Evolutionary conservation across 2,797 vertebrate species (phyloP).

Genomic region (Dermochelys coriacea): DNA sequence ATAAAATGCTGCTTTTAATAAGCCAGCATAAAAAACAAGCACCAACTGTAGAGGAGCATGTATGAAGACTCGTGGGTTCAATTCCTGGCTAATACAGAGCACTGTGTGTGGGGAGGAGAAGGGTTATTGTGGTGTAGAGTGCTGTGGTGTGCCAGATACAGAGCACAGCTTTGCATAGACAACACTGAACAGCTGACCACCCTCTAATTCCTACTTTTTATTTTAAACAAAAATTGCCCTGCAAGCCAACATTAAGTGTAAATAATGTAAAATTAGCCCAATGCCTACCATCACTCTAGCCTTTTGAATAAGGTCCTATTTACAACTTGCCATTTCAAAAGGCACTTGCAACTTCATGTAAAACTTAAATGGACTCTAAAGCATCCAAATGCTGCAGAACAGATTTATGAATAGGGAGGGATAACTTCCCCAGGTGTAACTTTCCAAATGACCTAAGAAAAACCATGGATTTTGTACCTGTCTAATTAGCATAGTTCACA

Average conservation of each 20-base stretch:
- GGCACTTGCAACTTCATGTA: slow-evolving; percentile 42
- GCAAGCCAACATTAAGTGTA: background rate
- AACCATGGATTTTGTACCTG: background rate
- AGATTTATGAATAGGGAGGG: background rate
- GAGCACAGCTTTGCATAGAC: background rate
- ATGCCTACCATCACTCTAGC: background rate
- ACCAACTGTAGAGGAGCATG: background rate
- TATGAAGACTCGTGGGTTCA: background rate
- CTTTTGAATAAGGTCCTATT: background rate
- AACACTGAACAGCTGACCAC: background rate
- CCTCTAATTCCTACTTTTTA: background rate
- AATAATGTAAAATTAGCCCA: background rate
- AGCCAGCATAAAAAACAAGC: background rate
- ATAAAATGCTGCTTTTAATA: background rate
- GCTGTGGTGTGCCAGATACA: background rate
- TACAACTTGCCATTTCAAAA: slow-evolving; percentile 52
- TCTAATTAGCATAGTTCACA: background rate
- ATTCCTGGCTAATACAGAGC: no score
- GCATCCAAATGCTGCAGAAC: background rate
- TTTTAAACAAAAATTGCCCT: background rate
- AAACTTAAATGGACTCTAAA: background rate
- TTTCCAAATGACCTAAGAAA: background rate
- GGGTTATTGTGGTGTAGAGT: background rate
- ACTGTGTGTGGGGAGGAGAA: background rate
- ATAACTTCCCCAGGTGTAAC: background rate